Evolutionary conservation across 1,140 invertebrate species (phyloP), one percentile per base, ranked within the genome.

Genomic region (Tigriopus japonicus): DNA sequence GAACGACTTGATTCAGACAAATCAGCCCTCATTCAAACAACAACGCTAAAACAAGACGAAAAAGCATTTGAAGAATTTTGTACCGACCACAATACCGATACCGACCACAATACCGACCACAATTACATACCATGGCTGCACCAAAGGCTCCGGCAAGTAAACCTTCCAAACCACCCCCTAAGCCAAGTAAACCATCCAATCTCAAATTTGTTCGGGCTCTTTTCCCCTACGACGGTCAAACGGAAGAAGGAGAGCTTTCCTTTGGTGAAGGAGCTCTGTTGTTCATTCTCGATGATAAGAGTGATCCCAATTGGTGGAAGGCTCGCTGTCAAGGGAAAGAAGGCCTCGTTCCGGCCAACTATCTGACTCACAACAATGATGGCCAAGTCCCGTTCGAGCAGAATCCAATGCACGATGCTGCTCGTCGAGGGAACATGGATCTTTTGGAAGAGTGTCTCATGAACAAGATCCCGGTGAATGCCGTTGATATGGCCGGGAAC

Each of bases 231-330:
- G 55, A 5, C 19, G 9, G 9, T 13, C 51, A 65, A 14, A 9
- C 28, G 28, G 63, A 74, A 75, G 59, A 68, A 52, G 75, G 77
- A 73, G 77, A 79, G 62, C 65, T 79, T 56, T 72, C 74, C 15
- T 83, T 83, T 71, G 77, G 81, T 52, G 81, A 83, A 72, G 82
- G 80, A 41, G 81, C 84, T 66, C 65, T 80, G 9, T 67, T 84
- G 9, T 84, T 83, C 68, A 77, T 83, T 10, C 69, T 75, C 49
- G 81, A 82, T 58, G 74, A 73, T 67, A 68, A 66, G 12, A 69
- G 71, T 59, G 72, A 76, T 64, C 70, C 73, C 56, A 78, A 78
- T 67, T 82, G 80, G 79, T 79, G 78, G 74, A 80, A 75, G 67
- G 81, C 79, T 7, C 76, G 73, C 56, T 81, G 79, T 69, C 76